A percentile compares a stretch with the other conserved stretches of the same genome.
These are phyloP conservation scores for Piprites chloris DNA, from an alignment of 2,113 vertebrate genomes.

Conservation along the genomic window DNA sequence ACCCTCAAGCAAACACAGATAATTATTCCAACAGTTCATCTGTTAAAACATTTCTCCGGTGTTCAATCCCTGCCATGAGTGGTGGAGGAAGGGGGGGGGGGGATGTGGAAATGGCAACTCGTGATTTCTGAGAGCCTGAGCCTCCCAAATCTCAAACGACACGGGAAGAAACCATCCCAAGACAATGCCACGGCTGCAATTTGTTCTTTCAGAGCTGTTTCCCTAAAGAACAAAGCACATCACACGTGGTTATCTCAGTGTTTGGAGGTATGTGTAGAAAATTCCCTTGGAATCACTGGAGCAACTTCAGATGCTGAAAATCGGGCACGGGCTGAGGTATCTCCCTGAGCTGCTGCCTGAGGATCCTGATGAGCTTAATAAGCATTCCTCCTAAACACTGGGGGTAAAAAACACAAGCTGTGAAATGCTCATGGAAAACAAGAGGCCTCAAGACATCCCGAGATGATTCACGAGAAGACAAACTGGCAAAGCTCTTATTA, in stretches of 20 bases:
- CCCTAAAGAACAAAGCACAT: neutral
- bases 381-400: neutral
- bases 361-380: neutral
- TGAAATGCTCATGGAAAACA: conserved; percentile 3
- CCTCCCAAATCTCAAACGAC: neutral
- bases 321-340: neutral
- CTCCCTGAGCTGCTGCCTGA: neutral
- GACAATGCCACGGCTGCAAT: neutral
- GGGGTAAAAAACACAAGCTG: neutral
- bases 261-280: neutral
- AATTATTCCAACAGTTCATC: neutral
- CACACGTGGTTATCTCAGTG: neutral
- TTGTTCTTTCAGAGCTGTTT: neutral
- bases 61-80: neutral
- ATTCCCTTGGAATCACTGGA: neutral
- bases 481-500: neutral
- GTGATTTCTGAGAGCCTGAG: neutral
- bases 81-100: no score
- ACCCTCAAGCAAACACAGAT: neutral
- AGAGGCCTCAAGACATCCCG: neutral
- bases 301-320: neutral
- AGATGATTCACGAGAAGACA: neutral
- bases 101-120: neutral
- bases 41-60: neutral
- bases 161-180: neutral